A percentile compares a stretch with the other conserved stretches of the same genome.
Conservation (phyloP, 2,113 vertebrate genomes). For the Notarius quadriscutis region DNA sequence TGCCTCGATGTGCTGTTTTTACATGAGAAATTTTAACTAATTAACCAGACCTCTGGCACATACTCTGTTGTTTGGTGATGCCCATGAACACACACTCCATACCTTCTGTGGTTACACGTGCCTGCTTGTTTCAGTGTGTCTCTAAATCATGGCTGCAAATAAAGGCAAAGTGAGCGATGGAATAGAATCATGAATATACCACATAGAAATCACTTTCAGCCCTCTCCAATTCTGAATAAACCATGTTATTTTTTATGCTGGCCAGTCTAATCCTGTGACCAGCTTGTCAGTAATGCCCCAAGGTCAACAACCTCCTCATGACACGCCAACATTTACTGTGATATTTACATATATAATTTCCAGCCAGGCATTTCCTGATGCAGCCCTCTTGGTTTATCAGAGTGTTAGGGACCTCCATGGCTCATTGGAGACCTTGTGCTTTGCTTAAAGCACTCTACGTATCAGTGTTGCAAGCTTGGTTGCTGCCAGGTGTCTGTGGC, state of each 20-base stretch:
- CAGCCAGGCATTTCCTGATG: conserved; percentile 32
- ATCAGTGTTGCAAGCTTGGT: conserved; percentile 45
- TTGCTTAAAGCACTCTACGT: conserved; percentile 46
- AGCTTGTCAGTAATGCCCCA: conserved; percentile 45
- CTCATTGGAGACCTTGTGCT: conserved; percentile 41
- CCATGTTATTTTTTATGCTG: conserved; percentile 23
- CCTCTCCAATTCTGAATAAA: conserved; percentile 44
- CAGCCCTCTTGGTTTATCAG: conserved; percentile 45
- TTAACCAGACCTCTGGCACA: not conserved
- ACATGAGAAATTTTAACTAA: not conserved
- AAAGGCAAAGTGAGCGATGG: not conserved
- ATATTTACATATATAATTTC: conserved; percentile 38
- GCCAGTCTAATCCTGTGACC: conserved; percentile 51
- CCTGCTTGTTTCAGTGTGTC: not conserved
- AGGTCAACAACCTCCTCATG: conserved; percentile 36
- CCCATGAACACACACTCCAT: not conserved
- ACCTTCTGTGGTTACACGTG: not conserved
- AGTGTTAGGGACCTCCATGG: conserved; percentile 33
- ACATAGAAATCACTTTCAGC: not conserved
- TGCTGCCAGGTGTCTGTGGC: conserved; percentile 51
- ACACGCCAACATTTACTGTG: conserved; percentile 38
- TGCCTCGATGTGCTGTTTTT: not conserved
- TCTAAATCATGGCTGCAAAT: not conserved
- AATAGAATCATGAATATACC: conserved; percentile 14
- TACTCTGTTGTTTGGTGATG: too few relatives aligned